Percentiles rank a stretch among this genome's conserved stretches.
These are phyloP conservation scores for Nomada lathburiana DNA, from an alignment of 2,888 invertebrate genomes.

Conservation along the genomic window DNA sequence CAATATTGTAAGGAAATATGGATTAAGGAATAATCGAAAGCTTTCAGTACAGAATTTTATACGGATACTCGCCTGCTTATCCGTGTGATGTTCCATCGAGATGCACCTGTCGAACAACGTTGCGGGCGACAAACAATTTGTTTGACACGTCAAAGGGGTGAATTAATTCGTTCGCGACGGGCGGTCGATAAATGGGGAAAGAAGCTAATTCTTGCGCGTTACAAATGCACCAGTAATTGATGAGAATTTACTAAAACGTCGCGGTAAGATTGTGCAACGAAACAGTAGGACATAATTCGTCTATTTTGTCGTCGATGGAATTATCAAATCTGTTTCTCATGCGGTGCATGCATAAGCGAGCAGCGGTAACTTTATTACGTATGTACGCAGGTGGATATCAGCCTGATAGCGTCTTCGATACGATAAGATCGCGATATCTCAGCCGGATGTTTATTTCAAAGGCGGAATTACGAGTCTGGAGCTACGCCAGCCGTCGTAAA, in stretches of 20 bases:
- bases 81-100: neutral
- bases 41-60: too few species aligned
- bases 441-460: slow-evolving; percentile 80
- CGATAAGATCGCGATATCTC: slow-evolving; percentile 76
- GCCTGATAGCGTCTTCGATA: slow-evolving; percentile 71
- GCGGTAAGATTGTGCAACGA: slow-evolving; percentile 49
- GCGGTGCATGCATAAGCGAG: slow-evolving; percentile 57
- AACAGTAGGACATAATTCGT: slow-evolving; percentile 44
- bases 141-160: neutral
- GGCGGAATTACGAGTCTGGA: slow-evolving; percentile 83
- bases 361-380: slow-evolving; percentile 69
- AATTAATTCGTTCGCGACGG: neutral
- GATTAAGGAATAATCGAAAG: too few species aligned
- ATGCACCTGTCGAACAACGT: neutral
- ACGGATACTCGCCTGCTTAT: too few species aligned
- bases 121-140: slow-evolving; percentile 7
- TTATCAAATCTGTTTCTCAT: slow-evolving; percentile 37
- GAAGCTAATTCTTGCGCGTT: slow-evolving; percentile 35
- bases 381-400: slow-evolving; percentile 54
- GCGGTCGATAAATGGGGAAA: neutral
- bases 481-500: slow-evolving; percentile 82
- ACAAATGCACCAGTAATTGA: slow-evolving; percentile 45
- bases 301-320: slow-evolving; percentile 36
- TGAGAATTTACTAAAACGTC: slow-evolving; percentile 46
- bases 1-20: neutral